Conservation (phyloP, 2,888 invertebrate species). For the Gnatocerus cornutus region DNA sequence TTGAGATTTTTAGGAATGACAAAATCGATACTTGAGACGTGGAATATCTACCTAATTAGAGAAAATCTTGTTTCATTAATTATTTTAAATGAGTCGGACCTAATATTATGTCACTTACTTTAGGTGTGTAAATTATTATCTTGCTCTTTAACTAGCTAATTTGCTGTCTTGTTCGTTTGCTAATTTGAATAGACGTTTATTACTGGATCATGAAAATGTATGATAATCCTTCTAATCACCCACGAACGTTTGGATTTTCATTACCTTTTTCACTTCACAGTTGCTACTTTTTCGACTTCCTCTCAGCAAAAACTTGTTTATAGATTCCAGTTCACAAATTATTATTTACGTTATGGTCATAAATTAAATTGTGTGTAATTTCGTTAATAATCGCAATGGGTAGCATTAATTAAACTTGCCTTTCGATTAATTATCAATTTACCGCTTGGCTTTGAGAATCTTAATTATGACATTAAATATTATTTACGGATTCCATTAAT, state of each 20-base stretch:
- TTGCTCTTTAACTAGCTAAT: conserved; percentile 32
- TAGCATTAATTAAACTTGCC: conserved; percentile 15
- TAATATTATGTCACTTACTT: conserved; percentile 34
- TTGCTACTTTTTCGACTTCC: too few relatives aligned
- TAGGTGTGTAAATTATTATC: conserved; percentile 32
- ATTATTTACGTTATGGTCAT: conserved; percentile 7
- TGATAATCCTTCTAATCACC: conserved; percentile 33
- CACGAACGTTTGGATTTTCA: conserved; percentile 20
- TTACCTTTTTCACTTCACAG: not conserved
- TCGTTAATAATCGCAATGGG: conserved; percentile 3
- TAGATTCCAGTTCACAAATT: conserved; percentile 11
- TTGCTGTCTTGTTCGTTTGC: conserved; percentile 28
- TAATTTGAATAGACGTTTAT: conserved; percentile 43
- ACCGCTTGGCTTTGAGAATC: conserved; percentile 13
- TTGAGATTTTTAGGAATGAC: conserved; percentile 7
- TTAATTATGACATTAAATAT: conserved; percentile 25
- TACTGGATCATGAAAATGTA: conserved; percentile 39
- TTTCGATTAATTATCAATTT: conserved; percentile 21
- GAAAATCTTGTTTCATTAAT: conserved; percentile 31
- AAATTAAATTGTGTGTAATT: conserved; percentile 12
- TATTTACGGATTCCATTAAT: conserved; percentile 16
- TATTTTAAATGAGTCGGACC: conserved; percentile 16
- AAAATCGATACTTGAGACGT: conserved; percentile 15
- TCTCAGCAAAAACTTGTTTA: not conserved
- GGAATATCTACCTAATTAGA: conserved; percentile 22